Conservation (phyloP, 1,140 invertebrate genomes). For the Helicorthomorpha holstii region DNA sequence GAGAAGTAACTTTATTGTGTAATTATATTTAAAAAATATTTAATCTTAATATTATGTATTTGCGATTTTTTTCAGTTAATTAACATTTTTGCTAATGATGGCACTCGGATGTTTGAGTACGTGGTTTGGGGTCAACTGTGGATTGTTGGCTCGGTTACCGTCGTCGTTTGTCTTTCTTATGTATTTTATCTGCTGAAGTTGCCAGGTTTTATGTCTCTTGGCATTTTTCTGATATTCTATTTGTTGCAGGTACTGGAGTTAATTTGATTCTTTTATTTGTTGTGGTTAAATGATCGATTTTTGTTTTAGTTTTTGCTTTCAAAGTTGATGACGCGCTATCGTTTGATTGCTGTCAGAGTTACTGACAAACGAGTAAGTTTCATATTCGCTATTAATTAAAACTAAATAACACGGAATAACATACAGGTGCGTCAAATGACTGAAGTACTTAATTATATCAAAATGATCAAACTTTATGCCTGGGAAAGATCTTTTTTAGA, state of each 20-base stretch:
- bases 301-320: conserved; percentile 32
- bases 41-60: neutral
- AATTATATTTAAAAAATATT: neutral
- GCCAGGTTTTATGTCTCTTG: conserved; percentile 39
- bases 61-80: conserved; percentile 33
- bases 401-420: neutral
- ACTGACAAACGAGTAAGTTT: conserved; percentile 37
- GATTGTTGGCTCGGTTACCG: conserved; percentile 42
- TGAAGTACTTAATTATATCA: conserved; percentile 38
- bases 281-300: neutral
- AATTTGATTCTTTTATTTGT: neutral
- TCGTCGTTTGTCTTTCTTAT: conserved; percentile 38
- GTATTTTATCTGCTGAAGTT: conserved; percentile 39
- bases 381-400: conserved; percentile 20
- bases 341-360: conserved; percentile 29
- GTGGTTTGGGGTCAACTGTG: conserved; percentile 40
- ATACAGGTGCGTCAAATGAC: conserved; percentile 30
- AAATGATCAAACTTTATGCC: conserved; percentile 75
- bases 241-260: neutral
- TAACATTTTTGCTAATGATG: conserved; percentile 49
- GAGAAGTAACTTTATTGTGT: conserved; percentile 35
- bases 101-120: conserved; percentile 44
- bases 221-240: conserved; percentile 41
- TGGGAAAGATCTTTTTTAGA: conserved; percentile 65
- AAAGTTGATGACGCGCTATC: conserved; percentile 28